Evolutionary conservation across 2,888 invertebrate genomes (phyloP).

Genomic region (Lordiphosa andalusiaca): DNA sequence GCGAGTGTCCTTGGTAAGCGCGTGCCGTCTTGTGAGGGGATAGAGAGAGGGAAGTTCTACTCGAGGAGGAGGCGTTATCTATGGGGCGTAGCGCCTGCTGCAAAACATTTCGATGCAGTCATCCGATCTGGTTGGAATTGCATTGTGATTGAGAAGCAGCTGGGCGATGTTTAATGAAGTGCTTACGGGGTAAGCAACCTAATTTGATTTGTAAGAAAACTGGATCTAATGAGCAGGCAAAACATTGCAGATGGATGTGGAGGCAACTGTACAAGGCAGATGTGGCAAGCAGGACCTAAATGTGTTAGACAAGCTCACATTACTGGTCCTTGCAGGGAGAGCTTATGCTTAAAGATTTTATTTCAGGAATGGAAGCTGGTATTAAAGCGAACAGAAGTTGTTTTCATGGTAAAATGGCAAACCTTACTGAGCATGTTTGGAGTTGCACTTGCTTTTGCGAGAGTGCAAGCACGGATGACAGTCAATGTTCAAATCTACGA

Average conservation of each 20-base stretch:
- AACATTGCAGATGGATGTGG: background rate
- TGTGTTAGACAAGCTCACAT: too few species aligned
- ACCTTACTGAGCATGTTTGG: too few species aligned
- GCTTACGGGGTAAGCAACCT: conserved; percentile 3
- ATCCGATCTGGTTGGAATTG: conserved; percentile 36
- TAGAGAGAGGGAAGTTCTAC: conserved; percentile 31
- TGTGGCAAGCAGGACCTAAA: too few species aligned
- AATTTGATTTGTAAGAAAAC: conserved; percentile 10
- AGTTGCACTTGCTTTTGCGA: too few species aligned
- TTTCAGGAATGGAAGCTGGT: too few species aligned
- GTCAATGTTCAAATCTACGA: too few species aligned
- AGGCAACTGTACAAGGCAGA: conserved; percentile 5
- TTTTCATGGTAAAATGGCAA: too few species aligned
- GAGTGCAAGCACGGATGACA: too few species aligned
- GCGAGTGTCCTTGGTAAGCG: conserved; percentile 33
- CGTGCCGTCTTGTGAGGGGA: conserved; percentile 35
- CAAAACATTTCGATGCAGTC: conserved; percentile 40
- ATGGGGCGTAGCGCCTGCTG: conserved; percentile 59
- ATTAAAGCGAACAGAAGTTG: too few species aligned
- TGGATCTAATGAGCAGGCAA: conserved; percentile 6
- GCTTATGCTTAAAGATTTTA: too few species aligned
- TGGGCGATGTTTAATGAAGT: conserved; percentile 14
- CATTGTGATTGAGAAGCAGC: conserved; percentile 19
- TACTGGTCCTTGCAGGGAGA: too few species aligned
- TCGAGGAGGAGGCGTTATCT: conserved; percentile 28